These are phyloP conservation scores for Cyanoliseus patagonus DNA, from an alignment of 2,113 vertebrate genomes.

Conservation along the genomic window DNA sequence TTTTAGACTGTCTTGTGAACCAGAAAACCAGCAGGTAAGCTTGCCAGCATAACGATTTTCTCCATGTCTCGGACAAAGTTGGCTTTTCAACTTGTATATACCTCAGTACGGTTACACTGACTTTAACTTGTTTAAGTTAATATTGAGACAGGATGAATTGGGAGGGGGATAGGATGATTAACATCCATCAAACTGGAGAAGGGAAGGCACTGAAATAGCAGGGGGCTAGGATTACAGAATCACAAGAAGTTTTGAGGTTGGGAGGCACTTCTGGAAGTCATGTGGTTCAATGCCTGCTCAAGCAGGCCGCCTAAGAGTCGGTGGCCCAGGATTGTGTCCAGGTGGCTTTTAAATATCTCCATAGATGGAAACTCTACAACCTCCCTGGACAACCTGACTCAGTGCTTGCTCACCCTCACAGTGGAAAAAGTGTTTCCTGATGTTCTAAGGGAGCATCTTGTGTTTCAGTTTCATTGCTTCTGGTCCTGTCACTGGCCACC, in stretches of 20 bases:
- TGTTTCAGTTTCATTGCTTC: background rate
- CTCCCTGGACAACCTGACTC: background rate
- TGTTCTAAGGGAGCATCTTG: background rate
- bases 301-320: background rate
- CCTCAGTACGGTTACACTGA: background rate
- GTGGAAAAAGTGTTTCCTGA: background rate
- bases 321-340: background rate
- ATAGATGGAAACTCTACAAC: background rate
- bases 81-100: background rate
- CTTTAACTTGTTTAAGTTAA: background rate
- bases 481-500: background rate
- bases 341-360: background rate
- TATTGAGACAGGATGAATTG: background rate
- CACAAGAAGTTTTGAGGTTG: background rate
- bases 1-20: background rate
- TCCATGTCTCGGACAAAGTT: background rate
- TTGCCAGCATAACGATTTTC: background rate
- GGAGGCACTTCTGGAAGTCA: background rate
- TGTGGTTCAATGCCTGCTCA: background rate
- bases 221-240: background rate
- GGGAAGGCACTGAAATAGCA: background rate
- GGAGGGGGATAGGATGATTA: background rate
- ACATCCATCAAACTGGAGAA: background rate
- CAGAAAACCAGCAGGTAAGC: background rate
- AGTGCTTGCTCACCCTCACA: background rate